A percentile compares a stretch with the other conserved stretches of the same genome.
These are phyloP conservation scores for Tauraco hartlaubi DNA, from an alignment of 2,797 vertebrate species.

Conservation along the genomic window DNA sequence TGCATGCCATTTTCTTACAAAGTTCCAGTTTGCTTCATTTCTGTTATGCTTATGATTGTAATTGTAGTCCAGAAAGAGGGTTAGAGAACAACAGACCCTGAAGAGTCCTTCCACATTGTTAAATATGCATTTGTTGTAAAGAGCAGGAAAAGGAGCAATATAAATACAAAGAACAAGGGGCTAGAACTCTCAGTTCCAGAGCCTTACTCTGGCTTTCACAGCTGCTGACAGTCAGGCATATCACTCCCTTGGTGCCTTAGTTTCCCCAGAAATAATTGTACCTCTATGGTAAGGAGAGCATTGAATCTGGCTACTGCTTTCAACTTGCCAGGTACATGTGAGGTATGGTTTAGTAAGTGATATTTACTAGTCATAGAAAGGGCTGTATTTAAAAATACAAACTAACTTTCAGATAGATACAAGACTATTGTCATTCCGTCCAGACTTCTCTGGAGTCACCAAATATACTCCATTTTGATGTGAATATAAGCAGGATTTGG, in stretches of 20 bases:
- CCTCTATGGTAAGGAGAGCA: neutral
- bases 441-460: neutral
- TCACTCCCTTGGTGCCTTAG: neutral
- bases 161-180: too few species aligned
- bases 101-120: neutral
- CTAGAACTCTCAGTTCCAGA: neutral
- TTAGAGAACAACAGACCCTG: neutral
- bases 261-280: neutral
- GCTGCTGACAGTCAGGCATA: neutral
- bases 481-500: neutral
- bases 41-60: neutral
- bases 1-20: neutral
- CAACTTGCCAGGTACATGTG: neutral
- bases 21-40: neutral
- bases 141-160: neutral
- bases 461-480: neutral
- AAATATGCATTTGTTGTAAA: neutral
- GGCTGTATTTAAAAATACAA: neutral
- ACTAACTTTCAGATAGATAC: neutral
- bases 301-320: neutral
- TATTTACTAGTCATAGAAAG: neutral
- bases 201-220: neutral
- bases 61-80: neutral
- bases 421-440: neutral
- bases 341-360: neutral